Base-by-base conservation (phyloP, 2,888 invertebrate species). In the Xestia sexstrigata region DNA sequence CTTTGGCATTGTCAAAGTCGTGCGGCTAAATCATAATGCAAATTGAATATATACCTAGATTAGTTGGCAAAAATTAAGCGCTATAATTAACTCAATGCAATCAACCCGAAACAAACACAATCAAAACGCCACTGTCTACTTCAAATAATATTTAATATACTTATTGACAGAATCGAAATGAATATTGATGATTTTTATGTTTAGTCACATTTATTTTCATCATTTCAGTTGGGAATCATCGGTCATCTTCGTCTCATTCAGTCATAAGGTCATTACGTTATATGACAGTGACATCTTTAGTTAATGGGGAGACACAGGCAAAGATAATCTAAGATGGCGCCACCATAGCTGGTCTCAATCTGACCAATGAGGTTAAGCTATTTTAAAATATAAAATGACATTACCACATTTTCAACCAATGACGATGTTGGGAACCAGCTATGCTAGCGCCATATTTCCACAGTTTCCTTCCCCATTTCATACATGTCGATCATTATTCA, bases 91-190 rank as follows among this genome's bases (percentile, higher is more conserved):
- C 17, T 42, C 20, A 78, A 52, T 63, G 20, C 15, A 52, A 52
- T 26, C n/a, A 63, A 63, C n/a, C 15, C 17, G 45, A 62, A n/a
- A 76, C 30, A 76, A 62, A 47, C 60, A 49, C 9, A 13, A 74
- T 47, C 5, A 4, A 23, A 42, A 75, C 20, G n/a, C 30, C 47
- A 76, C n/a, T 62, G 5, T 39, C 13, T 26, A 60, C 23, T 49
- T 23, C 42, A 30, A 47, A 58, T 23, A 23, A 60, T 13, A 60
- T 39, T 35, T 35, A 35, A 35, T 2, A 35, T 35, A 35, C 35
- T 35, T 35, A 49, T 76, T 76, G 39, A 76, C 26, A 23, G 26
- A 62, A 76, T 26, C 60, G 23, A 17, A 20, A 15, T 49, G 17
- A 58, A n/a, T 30, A 30, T 20, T 45, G 3, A n/a, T 15, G n/a